Percentiles rank a stretch among this genome's conserved stretches.
These are phyloP conservation scores for Sebastiscus albofasciatus DNA, from an alignment of 2,797 vertebrate species.

Conservation along the genomic window DNA sequence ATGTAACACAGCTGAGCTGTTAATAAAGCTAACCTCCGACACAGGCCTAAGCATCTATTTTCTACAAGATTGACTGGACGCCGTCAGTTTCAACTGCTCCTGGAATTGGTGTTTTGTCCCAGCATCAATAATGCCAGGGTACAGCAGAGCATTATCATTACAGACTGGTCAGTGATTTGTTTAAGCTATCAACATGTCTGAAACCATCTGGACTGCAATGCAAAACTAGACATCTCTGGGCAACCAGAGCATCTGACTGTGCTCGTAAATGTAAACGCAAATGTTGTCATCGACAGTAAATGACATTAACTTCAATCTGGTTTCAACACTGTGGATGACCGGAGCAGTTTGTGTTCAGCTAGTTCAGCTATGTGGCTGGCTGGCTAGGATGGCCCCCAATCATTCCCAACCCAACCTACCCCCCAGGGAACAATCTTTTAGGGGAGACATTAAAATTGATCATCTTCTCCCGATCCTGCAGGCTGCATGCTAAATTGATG, in stretches of 20 bases:
- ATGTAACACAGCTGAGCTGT: neutral
- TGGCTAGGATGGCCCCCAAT: neutral
- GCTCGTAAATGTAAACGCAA: neutral
- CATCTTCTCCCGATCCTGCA: constrained; percentile 36
- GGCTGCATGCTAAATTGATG: constrained; percentile 34
- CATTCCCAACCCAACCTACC: neutral
- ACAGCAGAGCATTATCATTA: neutral
- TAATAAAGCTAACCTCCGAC: neutral
- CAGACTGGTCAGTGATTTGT: neutral
- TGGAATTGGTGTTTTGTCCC: neutral
- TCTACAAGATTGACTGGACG: neutral
- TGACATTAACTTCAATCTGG: neutral
- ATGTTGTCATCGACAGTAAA: neutral
- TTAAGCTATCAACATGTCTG: neutral
- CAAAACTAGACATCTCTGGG: neutral
- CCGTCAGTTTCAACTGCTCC: neutral
- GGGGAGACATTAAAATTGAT: constrained; percentile 64
- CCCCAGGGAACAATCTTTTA: constrained; percentile 44
- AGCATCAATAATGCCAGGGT: neutral
- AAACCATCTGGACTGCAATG: neutral
- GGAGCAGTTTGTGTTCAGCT: neutral
- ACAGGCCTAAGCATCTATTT: neutral
- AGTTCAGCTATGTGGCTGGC: neutral
- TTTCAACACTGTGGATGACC: neutral
- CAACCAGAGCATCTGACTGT: too few species aligned